Evolutionary conservation across 2,797 vertebrate genomes (phyloP).

Genomic region (Liasis olivaceus): DNA sequence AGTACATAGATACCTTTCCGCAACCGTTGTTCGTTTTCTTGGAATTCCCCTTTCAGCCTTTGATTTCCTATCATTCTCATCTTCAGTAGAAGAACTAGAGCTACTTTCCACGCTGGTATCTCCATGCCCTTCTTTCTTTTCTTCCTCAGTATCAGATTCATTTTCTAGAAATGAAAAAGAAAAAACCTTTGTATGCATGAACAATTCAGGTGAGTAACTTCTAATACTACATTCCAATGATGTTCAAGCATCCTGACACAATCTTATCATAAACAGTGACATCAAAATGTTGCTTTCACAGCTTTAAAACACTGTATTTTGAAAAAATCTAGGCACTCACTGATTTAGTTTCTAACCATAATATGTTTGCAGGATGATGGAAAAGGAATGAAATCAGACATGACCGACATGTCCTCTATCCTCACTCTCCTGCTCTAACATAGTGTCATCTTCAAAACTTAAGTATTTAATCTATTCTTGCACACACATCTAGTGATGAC

Average conservation of each 20-base stretch:
- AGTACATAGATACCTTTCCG: constrained; percentile 76
- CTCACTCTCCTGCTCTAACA: constrained; percentile 29
- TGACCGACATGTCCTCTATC: constrained; percentile 48
- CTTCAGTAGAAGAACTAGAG: constrained; percentile 77
- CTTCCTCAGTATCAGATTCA: constrained; percentile 74
- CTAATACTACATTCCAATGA: not conserved
- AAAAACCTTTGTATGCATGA: not conserved
- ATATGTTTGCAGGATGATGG: constrained; percentile 17
- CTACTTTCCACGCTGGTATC: constrained; percentile 71
- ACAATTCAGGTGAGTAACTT: not conserved
- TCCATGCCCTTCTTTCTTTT: constrained; percentile 71
- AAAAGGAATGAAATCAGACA: constrained; percentile 15
- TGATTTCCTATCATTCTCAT: constrained; percentile 73
- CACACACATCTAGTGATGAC: constrained; percentile 25
- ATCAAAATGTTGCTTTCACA: not conserved
- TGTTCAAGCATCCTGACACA: not conserved
- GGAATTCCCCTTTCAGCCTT: constrained; percentile 70
- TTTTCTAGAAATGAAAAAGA: constrained; percentile 66
- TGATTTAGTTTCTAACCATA: not conserved
- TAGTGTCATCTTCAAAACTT: constrained; percentile 52
- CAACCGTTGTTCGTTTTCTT: constrained; percentile 64
- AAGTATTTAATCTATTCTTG: constrained; percentile 43
- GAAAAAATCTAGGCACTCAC: constrained; percentile 17
- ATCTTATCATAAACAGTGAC: not conserved
- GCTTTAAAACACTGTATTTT: not conserved